Conservation (phyloP, 2,113 vertebrate species). For the Rostratula benghalensis region DNA sequence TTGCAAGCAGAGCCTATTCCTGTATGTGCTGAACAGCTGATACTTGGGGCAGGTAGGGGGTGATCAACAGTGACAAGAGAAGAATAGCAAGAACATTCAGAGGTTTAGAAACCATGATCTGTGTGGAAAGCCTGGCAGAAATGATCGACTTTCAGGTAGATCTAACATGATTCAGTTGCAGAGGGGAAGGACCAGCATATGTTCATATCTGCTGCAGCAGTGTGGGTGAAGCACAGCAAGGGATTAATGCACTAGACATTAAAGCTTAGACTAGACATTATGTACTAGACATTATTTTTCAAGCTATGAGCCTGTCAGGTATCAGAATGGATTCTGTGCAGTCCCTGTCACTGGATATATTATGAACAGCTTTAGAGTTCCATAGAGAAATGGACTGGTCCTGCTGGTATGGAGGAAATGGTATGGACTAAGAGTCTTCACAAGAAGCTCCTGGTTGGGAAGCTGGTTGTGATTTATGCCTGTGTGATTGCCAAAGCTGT, state of each 20-base stretch:
- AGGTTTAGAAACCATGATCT: background rate
- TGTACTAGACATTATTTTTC: background rate
- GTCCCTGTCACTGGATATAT: background rate
- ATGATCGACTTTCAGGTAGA: background rate
- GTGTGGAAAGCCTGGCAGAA: background rate
- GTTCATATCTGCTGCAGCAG: background rate
- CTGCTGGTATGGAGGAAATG: background rate
- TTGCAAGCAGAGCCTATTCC: background rate
- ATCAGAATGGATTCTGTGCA: background rate
- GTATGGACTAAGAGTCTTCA: background rate
- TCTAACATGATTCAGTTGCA: fast-evolving
- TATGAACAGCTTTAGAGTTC: background rate
- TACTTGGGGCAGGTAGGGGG: fast-evolving
- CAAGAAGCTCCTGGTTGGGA: background rate
- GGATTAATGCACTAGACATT: background rate
- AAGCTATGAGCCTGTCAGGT: background rate
- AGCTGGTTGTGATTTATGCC: background rate
- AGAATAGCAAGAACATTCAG: background rate
- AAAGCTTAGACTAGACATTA: background rate
- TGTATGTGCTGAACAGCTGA: background rate
- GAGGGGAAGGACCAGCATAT: background rate
- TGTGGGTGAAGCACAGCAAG: background rate
- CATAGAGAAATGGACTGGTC: background rate
- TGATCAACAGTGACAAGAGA: background rate
- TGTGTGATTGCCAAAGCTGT: background rate